Conservation (phyloP, 1,140 invertebrate genomes). For the Bombus vancouverensis region DNA sequence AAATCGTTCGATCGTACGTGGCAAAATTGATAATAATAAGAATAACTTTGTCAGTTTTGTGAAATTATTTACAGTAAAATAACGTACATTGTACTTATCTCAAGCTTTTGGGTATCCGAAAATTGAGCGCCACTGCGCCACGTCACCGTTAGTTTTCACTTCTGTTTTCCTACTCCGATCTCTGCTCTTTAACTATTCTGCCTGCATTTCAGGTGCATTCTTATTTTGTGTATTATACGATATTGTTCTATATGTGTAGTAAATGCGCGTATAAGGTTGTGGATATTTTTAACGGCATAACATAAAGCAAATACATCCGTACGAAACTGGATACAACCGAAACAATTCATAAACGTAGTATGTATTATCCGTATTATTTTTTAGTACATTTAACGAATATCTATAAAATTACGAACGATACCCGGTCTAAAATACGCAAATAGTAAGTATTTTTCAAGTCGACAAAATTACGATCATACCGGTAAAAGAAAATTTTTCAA, state of each 20-base stretch:
- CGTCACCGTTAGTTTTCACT: slow-evolving; percentile 77
- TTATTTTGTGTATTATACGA: slow-evolving; percentile 1
- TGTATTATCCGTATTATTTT: neutral
- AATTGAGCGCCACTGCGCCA: slow-evolving; percentile 74
- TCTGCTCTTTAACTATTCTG: slow-evolving; percentile 46
- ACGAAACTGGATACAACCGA: neutral
- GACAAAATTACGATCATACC: neutral
- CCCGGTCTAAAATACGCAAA: neutral
- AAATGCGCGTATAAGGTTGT: neutral
- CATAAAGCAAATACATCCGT: neutral
- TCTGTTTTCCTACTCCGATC: slow-evolving; percentile 58
- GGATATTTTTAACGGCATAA: neutral
- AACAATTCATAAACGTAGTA: neutral
- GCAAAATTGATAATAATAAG: neutral
- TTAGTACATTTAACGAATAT: too few species aligned
- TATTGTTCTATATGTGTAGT: neutral
- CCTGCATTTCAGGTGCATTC: slow-evolving; percentile 31
- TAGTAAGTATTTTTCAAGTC: neutral
- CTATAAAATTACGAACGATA: neutral
- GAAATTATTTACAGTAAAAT: neutral
- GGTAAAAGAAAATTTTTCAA: neutral
- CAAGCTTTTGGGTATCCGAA: slow-evolving; percentile 52
- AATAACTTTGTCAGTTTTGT: neutral
- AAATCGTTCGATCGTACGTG: neutral
- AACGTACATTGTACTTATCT: too few species aligned